phyloP scores from a whole-genome alignment of 2,113 vertebrate genomes.

The Argyrosomus japonicus region DNA sequence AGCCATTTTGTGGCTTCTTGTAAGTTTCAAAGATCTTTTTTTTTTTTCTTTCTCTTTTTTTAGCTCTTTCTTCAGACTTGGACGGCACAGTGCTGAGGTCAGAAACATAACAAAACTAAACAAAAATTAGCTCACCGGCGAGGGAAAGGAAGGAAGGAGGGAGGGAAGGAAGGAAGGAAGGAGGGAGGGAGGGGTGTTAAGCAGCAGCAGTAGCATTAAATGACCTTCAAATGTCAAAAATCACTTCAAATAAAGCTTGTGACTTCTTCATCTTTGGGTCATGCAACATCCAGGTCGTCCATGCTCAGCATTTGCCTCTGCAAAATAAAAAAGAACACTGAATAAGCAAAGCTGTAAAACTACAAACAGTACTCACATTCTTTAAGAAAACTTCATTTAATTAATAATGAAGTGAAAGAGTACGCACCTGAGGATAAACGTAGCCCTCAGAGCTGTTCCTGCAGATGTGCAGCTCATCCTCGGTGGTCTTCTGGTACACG shows the following conservation, averaged over 20 bases:
- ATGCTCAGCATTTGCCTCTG: constrained; percentile 89
- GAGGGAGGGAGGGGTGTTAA: neutral
- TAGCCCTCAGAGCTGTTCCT: constrained; percentile 88
- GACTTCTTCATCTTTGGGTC: constrained; percentile 59
- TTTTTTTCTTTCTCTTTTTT: neutral
- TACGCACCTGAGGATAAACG: constrained; percentile 86
- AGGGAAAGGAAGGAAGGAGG: no score
- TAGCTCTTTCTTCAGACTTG: constrained; percentile 33
- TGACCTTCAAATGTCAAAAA: constrained; percentile 18
- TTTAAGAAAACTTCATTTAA: neutral
- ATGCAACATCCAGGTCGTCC: constrained; percentile 86
- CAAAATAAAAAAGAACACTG: constrained; percentile 12
- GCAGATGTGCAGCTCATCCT: constrained; percentile 89
- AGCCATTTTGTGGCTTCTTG: constrained; percentile 15
- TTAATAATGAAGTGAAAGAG: neutral
- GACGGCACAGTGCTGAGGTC: constrained; percentile 67
- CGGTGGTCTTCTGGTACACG: constrained; percentile 93
- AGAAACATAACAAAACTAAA: no score
- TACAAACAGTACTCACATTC: neutral
- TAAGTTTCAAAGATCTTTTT: constrained; percentile 12
- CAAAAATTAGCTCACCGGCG: constrained; percentile 50
- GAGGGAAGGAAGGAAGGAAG: neutral
- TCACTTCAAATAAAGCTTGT: constrained; percentile 17
- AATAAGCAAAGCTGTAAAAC: constrained; percentile 4
- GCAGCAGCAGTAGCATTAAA: constrained; percentile 48